These are phyloP conservation scores for Diplosoma virens DNA, from an alignment of 23 tunicate species.

Conservation along the genomic window DNA sequence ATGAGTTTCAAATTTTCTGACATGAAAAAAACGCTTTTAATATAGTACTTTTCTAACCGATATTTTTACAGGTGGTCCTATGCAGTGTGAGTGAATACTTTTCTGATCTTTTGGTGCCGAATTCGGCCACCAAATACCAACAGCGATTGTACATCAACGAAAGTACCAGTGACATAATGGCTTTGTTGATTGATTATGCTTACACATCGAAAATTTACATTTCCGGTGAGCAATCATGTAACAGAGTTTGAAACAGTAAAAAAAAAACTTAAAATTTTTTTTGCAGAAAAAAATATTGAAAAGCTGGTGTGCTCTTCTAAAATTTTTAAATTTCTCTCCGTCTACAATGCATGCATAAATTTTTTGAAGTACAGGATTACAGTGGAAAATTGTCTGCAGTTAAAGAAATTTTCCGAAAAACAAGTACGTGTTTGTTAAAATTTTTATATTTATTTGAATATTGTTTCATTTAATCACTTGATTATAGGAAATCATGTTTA, in stretches of 20 bases:
- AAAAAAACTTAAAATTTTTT: too few relatives aligned
- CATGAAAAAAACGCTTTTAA: too few relatives aligned
- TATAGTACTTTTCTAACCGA: too few relatives aligned
- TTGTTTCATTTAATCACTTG: too few relatives aligned
- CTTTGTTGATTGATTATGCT: slow-evolving; percentile 59
- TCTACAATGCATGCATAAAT: slow-evolving; percentile 52
- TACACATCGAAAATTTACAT: slow-evolving; percentile 68
- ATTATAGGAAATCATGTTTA: too few relatives aligned
- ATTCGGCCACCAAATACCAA: slow-evolving; percentile 33
- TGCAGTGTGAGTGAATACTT: slow-evolving; percentile 72
- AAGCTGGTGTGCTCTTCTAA: slow-evolving; percentile 60
- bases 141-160: slow-evolving; percentile 43
- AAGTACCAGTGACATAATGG: slow-evolving; percentile 24
- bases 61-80: slow-evolving; percentile 60
- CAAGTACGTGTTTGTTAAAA: too few relatives aligned
- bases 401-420: slow-evolving; percentile 42
- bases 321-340: slow-evolving; percentile 34
- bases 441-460: too few relatives aligned
- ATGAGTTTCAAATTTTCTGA: too few relatives aligned
- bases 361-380: slow-evolving; percentile 43
- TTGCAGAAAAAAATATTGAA: slow-evolving; percentile 57
- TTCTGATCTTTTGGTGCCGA: slow-evolving; percentile 38
- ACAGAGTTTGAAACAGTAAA: neutral
- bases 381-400: slow-evolving; percentile 45
- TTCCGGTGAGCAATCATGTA: slow-evolving; percentile 64